Conservation (phyloP, 2,797 vertebrate genomes). For the Sebastes diploproa region DNA sequence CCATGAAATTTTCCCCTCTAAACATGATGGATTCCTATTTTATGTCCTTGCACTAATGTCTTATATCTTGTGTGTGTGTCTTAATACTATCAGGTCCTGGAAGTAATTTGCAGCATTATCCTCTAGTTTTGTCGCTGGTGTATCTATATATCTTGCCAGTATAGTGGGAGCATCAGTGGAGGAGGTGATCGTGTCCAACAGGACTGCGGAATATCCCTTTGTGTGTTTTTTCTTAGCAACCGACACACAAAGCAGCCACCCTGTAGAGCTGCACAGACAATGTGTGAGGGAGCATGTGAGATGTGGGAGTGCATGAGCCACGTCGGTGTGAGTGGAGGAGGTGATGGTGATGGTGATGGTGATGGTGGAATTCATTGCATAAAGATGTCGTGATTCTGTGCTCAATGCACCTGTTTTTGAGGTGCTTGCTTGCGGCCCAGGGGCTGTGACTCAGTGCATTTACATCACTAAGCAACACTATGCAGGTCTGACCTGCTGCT, state of each 20-base stretch:
- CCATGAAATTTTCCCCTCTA: background rate
- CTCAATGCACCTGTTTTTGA: background rate
- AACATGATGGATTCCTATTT: background rate
- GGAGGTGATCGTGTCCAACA: conserved; percentile 33
- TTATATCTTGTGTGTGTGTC: background rate
- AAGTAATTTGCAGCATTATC: background rate
- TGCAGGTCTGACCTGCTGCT: background rate
- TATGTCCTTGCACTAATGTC: background rate
- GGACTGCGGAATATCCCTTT: conserved; percentile 17
- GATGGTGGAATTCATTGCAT: background rate
- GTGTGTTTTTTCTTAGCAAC: background rate
- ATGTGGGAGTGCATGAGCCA: conserved; percentile 35
- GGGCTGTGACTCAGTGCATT: conserved; percentile 45
- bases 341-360: background rate
- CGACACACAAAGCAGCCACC: background rate
- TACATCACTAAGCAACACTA: conserved; percentile 20
- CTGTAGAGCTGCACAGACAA: background rate
- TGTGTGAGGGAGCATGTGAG: conserved; percentile 13
- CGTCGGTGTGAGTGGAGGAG: conserved; percentile 24
- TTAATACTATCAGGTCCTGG: background rate
- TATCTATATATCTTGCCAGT: background rate
- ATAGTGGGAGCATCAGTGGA: conserved; percentile 5
- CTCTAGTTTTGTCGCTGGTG: background rate
- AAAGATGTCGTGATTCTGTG: conserved; percentile 47
- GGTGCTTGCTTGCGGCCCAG: background rate